phyloP scores from a whole-genome alignment of 2,888 invertebrate genomes.

The Silvanus unidentatus region DNA sequence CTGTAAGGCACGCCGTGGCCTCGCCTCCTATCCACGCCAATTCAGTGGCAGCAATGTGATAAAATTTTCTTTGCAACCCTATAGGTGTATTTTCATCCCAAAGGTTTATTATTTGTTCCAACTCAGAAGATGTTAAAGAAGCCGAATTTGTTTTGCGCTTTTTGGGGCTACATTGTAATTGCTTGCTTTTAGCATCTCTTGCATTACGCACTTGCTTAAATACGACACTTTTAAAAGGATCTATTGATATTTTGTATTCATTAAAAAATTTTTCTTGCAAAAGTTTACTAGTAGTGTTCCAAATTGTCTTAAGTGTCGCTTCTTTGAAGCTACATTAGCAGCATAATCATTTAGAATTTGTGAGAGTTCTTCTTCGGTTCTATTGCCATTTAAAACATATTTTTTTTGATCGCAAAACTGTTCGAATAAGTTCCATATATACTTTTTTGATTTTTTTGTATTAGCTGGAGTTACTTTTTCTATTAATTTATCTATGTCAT shows the following conservation, averaged over 20 bases:
- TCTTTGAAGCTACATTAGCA: neutral
- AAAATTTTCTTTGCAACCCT: constrained; percentile 7
- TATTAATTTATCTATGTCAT: too few species aligned
- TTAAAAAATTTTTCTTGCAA: neutral
- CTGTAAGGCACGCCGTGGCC: neutral
- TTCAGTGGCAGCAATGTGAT: constrained; percentile 5
- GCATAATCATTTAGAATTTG: neutral
- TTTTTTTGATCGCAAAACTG: constrained; percentile 3
- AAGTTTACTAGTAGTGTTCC: neutral
- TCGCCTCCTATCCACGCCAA: constrained; percentile 6
- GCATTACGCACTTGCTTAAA: constrained; percentile 9
- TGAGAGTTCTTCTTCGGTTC: constrained; percentile 5
- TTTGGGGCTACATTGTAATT: constrained; percentile 8
- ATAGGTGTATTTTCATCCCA: constrained; percentile 5
- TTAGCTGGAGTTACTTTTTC: constrained; percentile 1
- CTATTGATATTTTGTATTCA: neutral
- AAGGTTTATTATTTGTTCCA: neutral
- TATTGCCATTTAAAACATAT: constrained; percentile 3
- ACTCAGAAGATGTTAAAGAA: constrained; percentile 2
- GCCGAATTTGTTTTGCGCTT: neutral
- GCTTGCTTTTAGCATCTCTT: constrained; percentile 8
- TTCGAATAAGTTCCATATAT: constrained; percentile 3
- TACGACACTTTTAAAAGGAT: neutral
- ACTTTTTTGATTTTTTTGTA: neutral
- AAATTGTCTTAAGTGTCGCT: neutral